Percentiles rank a stretch among this genome's conserved stretches.
Evolutionary conservation across 1,140 invertebrate species (phyloP).

Genomic region (Ostrea denselamellosa): DNA sequence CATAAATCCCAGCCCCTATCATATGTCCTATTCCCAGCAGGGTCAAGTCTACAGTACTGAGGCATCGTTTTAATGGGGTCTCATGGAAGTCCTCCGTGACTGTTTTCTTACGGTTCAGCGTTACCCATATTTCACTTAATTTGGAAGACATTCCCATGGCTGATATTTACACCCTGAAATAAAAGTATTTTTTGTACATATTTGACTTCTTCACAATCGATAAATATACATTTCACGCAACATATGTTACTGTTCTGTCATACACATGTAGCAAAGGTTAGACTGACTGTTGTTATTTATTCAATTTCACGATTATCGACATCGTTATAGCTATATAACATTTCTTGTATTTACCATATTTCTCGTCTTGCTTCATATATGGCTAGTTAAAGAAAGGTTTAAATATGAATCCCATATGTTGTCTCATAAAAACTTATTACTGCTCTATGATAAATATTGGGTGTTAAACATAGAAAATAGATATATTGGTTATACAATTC

Average conservation of each 20-base stretch:
- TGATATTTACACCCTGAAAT: not conserved
- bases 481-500: not conserved
- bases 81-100: slow-evolving; percentile 85
- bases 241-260: not conserved
- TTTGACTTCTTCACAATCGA: not conserved
- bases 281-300: not conserved
- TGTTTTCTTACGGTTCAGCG: slow-evolving; percentile 72
- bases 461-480: not conserved
- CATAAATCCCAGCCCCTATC: slow-evolving; percentile 88
- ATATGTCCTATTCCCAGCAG: slow-evolving; percentile 94
- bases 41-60: slow-evolving; percentile 89
- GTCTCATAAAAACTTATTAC: not conserved
- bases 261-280: not conserved
- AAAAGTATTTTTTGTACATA: not conserved
- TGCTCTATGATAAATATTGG: not conserved
- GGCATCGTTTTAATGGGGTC: slow-evolving; percentile 89
- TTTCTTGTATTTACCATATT: not conserved
- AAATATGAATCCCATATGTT: not conserved
- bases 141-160: not conserved
- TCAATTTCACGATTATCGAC: not conserved
- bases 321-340: not conserved
- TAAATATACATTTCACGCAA: not conserved
- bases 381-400: not conserved
- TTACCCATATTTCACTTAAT: slow-evolving; percentile 72
- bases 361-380: not conserved